Base-by-base conservation (phyloP, 2,797 vertebrate species). In the Phaenicophaeus curvirostris region DNA sequence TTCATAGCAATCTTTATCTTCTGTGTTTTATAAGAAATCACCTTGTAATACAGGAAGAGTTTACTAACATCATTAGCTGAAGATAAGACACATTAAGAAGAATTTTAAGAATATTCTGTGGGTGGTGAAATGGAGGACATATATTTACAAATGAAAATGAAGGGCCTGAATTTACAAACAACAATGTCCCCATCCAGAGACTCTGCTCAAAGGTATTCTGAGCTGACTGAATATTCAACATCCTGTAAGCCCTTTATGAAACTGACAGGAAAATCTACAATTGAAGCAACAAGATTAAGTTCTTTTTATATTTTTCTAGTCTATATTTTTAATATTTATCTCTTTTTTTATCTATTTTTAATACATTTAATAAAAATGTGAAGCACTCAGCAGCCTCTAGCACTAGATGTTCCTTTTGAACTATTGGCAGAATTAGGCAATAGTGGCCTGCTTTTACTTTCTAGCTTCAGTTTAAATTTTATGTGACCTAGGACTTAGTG, bases 381-480 rank as follows among this genome's bases (percentile, higher is more conserved):
- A 88, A 81, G 27, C 51, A 87, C 25, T 72, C 54, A 50, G 82
- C 54, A 81, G 58, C 30, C 86, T 75, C 62, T 72, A 93, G n/a
- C 28, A 68, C 50, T 75, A 66, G 30, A 33, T 69, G 17, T 67
- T 90, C 16, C 41, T 88, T 84, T 79, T 55, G 58, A 91, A 82
- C 33, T 79, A 51, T 4, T 31, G 31, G n/a, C 41, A 85, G 62
- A 87, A 93, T 48, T 48, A 80, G 39, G 44, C 53, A 92, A 67
- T 67, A 82, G 55, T 90, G 28, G 73, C 37, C 55, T 39, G 50
- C 41, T 91, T 90, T 63, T 57, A 74, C 33, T 87, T 89, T 80
- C 76, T 65, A 85, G 27, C 46, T 91, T 87, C 50, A 58, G 50
- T 73, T 86, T 83, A 67, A 88, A 88, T 65, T 89, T 83, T 93